phyloP scores from a whole-genome alignment of 2,888 invertebrate species.

The Rutpela maculata region DNA sequence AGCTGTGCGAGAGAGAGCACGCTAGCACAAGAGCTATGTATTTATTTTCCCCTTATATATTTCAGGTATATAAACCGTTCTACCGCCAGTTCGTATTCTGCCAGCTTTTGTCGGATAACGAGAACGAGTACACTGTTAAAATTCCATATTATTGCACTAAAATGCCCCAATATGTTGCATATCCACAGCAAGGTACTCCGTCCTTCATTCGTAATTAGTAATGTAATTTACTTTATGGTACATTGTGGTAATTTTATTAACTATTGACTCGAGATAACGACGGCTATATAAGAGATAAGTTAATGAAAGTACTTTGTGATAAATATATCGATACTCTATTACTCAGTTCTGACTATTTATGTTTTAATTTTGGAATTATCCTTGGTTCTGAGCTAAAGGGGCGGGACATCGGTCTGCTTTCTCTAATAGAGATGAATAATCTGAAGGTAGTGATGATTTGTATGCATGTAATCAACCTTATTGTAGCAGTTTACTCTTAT shows the following conservation, averaged over 20 bases:
- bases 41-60: slow-evolving; percentile 72
- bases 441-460: too few species aligned
- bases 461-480: too few species aligned
- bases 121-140: slow-evolving; percentile 66
- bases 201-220: neutral
- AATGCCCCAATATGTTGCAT: slow-evolving; percentile 30
- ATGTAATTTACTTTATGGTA: neutral
- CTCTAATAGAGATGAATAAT: neutral
- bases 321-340: neutral
- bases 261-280: slow-evolving; percentile 20
- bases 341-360: neutral
- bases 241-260: slow-evolving; percentile 1
- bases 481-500: too few species aligned
- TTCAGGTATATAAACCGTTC: slow-evolving; percentile 70
- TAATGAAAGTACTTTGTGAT: slow-evolving; percentile 20
- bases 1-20: slow-evolving; percentile 69
- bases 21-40: slow-evolving; percentile 69
- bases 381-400: neutral
- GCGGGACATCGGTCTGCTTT: neutral
- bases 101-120: slow-evolving; percentile 67
- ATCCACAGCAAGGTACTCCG: neutral
- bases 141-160: slow-evolving; percentile 52
- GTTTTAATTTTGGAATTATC: neutral
- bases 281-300: neutral
- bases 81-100: slow-evolving; percentile 69